Evolutionary conservation across 1,140 invertebrate genomes (phyloP).

Genomic region (Probaryconus sp.): DNA sequence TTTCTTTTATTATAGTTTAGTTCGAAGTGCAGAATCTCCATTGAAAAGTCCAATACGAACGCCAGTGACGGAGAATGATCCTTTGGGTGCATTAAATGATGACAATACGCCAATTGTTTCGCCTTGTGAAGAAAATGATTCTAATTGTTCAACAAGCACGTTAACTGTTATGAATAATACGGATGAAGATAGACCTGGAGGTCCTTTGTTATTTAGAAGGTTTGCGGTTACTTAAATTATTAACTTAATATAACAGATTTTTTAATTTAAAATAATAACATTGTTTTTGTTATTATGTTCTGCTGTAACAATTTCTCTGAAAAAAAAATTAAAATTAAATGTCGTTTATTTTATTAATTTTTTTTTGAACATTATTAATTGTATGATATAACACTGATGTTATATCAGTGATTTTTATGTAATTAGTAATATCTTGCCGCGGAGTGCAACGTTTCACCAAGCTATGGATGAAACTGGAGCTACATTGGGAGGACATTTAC

Average conservation of each 20-base stretch:
- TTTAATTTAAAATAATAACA: neutral
- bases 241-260: too few relatives aligned
- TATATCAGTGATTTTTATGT: slow-evolving; percentile 52
- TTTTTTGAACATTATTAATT: slow-evolving; percentile 27
- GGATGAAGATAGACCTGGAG: slow-evolving; percentile 74
- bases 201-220: slow-evolving; percentile 76
- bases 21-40: slow-evolving; percentile 75
- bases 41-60: slow-evolving; percentile 83
- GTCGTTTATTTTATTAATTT: slow-evolving; percentile 22
- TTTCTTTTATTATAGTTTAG: slow-evolving; percentile 76
- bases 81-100: slow-evolving; percentile 88
- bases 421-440: slow-evolving; percentile 70
- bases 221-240: slow-evolving; percentile 38
- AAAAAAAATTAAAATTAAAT: too few relatives aligned
- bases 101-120: slow-evolving; percentile 77
- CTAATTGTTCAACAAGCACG: slow-evolving; percentile 77
- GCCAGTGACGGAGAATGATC: slow-evolving; percentile 93
- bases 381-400: slow-evolving; percentile 34
- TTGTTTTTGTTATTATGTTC: neutral
- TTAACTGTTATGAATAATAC: slow-evolving; percentile 75
- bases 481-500: slow-evolving; percentile 77
- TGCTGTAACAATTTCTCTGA: too few relatives aligned
- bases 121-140: slow-evolving; percentile 76
- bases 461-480: slow-evolving; percentile 68
- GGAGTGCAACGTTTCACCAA: slow-evolving; percentile 76